Evolutionary conservation across 1,140 invertebrate species (phyloP), one percentile per base, ranked within the genome.

Genomic region (Sesamia nonagrioides): DNA sequence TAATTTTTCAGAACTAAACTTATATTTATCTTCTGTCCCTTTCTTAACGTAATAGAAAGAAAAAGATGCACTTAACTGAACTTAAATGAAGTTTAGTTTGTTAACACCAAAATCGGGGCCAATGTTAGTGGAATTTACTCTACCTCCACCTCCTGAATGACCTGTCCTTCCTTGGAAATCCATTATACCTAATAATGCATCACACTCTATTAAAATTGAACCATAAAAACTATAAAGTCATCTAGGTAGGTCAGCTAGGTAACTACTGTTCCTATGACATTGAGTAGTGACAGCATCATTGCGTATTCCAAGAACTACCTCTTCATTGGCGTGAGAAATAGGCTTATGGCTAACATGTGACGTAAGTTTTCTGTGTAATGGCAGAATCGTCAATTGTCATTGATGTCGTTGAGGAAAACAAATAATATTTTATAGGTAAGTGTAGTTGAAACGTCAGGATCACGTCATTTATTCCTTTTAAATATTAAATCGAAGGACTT

Each of bases 291-390:
- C n/a, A 40, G n/a, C 35, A 37, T 61, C 33, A 61, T 61, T 61
- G 15, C 15, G 35, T 61, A 61, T 61, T 61, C 60, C 60, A 40
- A 61, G 60, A 61, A 61, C 27, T 17, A 58, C 18, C 21, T 58
- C 27, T 15, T 7, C 21, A 58, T 33, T 58, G 54, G 18, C 21
- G 54, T 56, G 54, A 21, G 54, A 56, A 40, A 60, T 35, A 15
- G 21, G 56, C 13, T 27, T 33, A 15, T 6, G 27, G 35, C 52
- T 54, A 54, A 3, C 8, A 0, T 33, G 56, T 60, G 21, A 60
- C 27, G 56, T 60, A 13, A 37, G 7, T 18, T 27, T 27, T 21
- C 54, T 33, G 21, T 58, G 54, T 61, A 33, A 37, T 18, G 2
- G 13, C 42, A 7, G 9, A 45, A 4, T n/a, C 15, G 6, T 40